Base-by-base conservation (phyloP, 1,140 invertebrate genomes). In the Drosophila equinoxialis region DNA sequence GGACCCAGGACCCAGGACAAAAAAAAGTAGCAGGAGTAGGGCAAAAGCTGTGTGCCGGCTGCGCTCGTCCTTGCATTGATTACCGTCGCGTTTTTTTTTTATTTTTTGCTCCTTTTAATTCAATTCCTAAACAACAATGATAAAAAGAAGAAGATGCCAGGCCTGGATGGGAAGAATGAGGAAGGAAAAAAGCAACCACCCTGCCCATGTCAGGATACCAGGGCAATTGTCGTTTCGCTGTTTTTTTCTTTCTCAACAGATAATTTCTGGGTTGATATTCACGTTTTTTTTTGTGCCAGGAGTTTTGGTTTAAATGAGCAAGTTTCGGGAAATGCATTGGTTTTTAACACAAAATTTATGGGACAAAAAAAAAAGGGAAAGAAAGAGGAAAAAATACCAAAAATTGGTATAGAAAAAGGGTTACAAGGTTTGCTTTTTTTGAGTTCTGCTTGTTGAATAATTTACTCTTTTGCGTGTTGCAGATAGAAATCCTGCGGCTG, bases 331-430 rank as follows among this genome's bases (percentile, higher is more conserved):
- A 81, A 78, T 89, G 80, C 84, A 84, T 90, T 84, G 65, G 67
- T 84, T 89, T 89, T 89, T 89, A 89, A 89, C 84, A 81, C 80
- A 89, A 89, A 89, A 84, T 89, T 89, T 89, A 89, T 89, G 84
- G 35, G 37, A 13, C 7, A 23, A 30, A 63, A 39, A 23, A 30
- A 3, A 10, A 4, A 23, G 20, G 3, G 3, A 23, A 51, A 51
- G 8, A 48, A 17, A 6, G 3, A 17, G 20, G 8, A 48, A 23
- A 20, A 51, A 23, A 23, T 20, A 51, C 10, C 45, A 10, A 37
- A n/a, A 8, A 23, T 4, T 48, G 45, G 45, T 8, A 48, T 20
- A 48, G 13, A 23, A 13, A 78, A 84, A 79, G 82, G 82, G 79
- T 86, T 72, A 67, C 6, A 20, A 39, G 55, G 33, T 63, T 30